Percentiles rank a stretch among this genome's conserved stretches.
These are phyloP conservation scores for Vanessa atalanta DNA, from an alignment of 1,140 invertebrate genomes.

Conservation along the genomic window DNA sequence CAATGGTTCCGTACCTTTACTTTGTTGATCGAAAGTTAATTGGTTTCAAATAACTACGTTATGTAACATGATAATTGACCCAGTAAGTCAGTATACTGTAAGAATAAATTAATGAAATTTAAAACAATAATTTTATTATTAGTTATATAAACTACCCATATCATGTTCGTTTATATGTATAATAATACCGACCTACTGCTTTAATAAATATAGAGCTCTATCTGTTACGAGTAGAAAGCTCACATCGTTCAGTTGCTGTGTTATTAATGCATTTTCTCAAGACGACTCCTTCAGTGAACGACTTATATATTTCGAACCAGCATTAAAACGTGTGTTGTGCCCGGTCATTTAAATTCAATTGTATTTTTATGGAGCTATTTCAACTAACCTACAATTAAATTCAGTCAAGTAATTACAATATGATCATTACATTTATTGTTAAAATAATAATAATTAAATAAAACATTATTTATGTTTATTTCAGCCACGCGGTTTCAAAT, in stretches of 20 bases:
- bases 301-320: not conserved
- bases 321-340: not conserved
- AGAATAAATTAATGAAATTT: too few relatives aligned
- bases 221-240: slow-evolving; percentile 1
- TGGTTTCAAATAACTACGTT: not conserved
- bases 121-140: too few relatives aligned
- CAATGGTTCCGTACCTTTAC: slow-evolving; percentile 16
- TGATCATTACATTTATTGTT: too few relatives aligned
- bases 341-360: not conserved
- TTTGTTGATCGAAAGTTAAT: slow-evolving; percentile 9
- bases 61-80: too few relatives aligned
- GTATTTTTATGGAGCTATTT: not conserved
- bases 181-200: too few relatives aligned
- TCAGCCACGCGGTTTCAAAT: too few relatives aligned
- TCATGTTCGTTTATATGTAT: too few relatives aligned
- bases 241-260: slow-evolving; percentile 1
- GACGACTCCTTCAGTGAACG: not conserved
- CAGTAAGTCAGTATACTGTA: not conserved
- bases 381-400: too few relatives aligned
- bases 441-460: too few relatives aligned
- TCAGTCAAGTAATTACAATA: too few relatives aligned
- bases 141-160: too few relatives aligned
- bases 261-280: slow-evolving; percentile 13
- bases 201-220: not conserved
- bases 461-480: too few relatives aligned